phyloP scores from a whole-genome alignment of 2,888 invertebrate genomes.

The Gasteruption jaculator region DNA sequence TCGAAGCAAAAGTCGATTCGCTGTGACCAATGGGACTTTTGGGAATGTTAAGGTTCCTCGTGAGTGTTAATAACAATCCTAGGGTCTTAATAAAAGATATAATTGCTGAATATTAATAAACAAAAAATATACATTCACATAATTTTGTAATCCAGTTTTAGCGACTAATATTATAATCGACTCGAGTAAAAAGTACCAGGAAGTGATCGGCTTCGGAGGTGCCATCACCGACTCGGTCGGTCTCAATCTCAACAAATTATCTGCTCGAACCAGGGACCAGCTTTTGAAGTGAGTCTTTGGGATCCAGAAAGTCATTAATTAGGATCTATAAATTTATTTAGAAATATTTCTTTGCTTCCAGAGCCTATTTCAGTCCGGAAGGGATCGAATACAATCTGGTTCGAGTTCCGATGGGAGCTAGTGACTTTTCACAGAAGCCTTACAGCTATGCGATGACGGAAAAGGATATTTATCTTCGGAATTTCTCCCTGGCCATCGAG shows the following conservation, averaged over 20 bases:
- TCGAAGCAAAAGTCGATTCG: constrained; percentile 3
- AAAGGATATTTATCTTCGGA: constrained; percentile 58
- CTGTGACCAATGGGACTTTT: constrained; percentile 1
- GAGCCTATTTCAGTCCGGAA: constrained; percentile 66
- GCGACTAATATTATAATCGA: constrained; percentile 26
- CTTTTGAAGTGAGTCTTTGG: constrained; percentile 53
- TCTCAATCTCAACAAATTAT: constrained; percentile 63
- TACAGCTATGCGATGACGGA: constrained; percentile 73
- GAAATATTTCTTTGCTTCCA: constrained; percentile 43
- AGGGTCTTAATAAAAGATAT: no score
- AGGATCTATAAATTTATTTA: background rate
- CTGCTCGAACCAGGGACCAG: constrained; percentile 51
- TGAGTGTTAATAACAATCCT: no score
- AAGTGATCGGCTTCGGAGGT: constrained; percentile 76
- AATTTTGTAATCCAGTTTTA: background rate
- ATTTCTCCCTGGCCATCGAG: constrained; percentile 63
- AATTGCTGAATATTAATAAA: no score
- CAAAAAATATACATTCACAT: background rate
- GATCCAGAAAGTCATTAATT: background rate
- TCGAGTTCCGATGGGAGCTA: constrained; percentile 76
- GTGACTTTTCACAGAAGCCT: constrained; percentile 73
- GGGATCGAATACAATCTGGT: constrained; percentile 75
- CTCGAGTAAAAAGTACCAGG: constrained; percentile 55
- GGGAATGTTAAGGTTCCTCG: no score
- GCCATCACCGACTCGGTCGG: constrained; percentile 70